phyloP scores from a whole-genome alignment of 2,113 vertebrate species.

The Morphnarchus princeps region DNA sequence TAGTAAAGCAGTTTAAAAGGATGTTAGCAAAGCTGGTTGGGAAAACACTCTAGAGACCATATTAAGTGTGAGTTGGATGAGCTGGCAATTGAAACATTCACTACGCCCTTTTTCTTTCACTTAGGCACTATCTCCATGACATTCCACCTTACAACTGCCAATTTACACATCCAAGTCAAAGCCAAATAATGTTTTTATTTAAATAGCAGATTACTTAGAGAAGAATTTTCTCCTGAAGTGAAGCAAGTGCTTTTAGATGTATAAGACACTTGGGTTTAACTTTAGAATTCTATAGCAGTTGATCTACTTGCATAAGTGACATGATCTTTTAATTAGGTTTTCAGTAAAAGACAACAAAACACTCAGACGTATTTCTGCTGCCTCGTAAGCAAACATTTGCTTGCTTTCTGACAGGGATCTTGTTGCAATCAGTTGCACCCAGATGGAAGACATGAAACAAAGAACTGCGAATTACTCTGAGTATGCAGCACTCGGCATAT shows the following conservation, averaged over 20 bases:
- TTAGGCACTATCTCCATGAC: not conserved
- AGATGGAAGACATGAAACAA: not conserved
- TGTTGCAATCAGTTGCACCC: not conserved
- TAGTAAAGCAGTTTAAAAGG: not conserved
- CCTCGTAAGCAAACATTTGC: not conserved
- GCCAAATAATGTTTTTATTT: not conserved
- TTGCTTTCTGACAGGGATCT: not conserved
- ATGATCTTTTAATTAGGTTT: not conserved
- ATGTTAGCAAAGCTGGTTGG: not conserved
- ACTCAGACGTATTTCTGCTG: not conserved
- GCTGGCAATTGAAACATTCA: not conserved
- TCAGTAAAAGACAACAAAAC: not conserved
- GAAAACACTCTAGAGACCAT: not conserved
- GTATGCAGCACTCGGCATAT: not conserved
- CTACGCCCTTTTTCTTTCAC: not conserved
- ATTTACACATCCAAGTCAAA: not conserved
- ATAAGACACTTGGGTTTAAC: not conserved
- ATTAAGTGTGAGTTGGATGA: not conserved
- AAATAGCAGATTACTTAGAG: not conserved
- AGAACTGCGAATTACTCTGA: not conserved
- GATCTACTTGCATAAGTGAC: not conserved
- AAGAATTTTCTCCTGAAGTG: not conserved
- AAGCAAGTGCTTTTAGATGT: not conserved
- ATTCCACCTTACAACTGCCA: not conserved
- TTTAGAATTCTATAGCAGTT: not conserved